Conservation (phyloP, 2,888 invertebrate species). For the Catonia carolina region DNA sequence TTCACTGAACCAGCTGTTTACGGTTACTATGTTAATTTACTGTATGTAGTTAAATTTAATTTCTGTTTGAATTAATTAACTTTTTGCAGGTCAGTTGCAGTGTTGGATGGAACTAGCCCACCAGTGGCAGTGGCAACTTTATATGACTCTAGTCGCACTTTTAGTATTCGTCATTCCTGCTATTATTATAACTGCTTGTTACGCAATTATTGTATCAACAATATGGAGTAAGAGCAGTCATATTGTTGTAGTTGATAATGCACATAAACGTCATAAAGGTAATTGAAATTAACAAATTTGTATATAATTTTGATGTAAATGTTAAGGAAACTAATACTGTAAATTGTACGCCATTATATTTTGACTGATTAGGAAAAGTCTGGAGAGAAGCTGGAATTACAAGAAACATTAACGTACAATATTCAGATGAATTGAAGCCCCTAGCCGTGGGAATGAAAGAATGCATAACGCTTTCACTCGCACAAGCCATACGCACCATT, state of each 20-base stretch:
- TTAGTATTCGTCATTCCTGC: slow-evolving; percentile 48
- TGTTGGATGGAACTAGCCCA: slow-evolving; percentile 44
- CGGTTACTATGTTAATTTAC: too few species aligned
- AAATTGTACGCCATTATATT: too few species aligned
- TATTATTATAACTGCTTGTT: slow-evolving; percentile 48
- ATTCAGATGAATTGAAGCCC: too few species aligned
- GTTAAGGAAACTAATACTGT: too few species aligned
- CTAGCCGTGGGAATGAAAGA: too few species aligned
- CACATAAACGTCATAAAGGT: slow-evolving; percentile 21
- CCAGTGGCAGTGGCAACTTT: slow-evolving; percentile 44
- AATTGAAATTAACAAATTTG: neutral
- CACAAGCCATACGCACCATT: too few species aligned
- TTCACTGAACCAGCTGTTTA: too few species aligned
- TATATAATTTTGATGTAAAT: neutral
- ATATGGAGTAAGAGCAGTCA: slow-evolving; percentile 48
- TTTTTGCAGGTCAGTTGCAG: slow-evolving; percentile 40
- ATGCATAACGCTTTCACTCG: too few species aligned
- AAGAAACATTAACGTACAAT: too few species aligned
- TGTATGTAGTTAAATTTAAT: too few species aligned
- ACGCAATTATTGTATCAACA: slow-evolving; percentile 48
- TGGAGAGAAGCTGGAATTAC: too few species aligned
- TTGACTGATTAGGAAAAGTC: too few species aligned
- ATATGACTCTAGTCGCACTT: slow-evolving; percentile 46
- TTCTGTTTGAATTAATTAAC: neutral
- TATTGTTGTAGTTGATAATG: slow-evolving; percentile 20